Evolutionary conservation across 2,797 vertebrate species (phyloP).

Genomic region (Rhabdophis nuchalis): DNA sequence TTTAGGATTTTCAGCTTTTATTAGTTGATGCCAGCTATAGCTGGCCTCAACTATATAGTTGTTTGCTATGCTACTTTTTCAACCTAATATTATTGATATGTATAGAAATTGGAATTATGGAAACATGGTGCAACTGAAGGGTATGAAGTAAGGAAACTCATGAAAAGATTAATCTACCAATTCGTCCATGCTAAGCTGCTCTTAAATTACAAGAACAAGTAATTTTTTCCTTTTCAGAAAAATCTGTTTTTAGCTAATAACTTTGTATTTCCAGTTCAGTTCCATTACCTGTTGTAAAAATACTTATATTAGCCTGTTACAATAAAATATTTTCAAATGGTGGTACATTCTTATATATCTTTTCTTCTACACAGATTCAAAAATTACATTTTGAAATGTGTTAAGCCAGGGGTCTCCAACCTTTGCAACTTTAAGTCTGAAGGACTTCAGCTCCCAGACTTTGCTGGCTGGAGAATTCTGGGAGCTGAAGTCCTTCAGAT

Average conservation of each 20-base stretch:
- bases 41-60: background rate
- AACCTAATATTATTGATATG: background rate
- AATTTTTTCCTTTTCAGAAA: background rate
- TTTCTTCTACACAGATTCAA: background rate
- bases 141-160: background rate
- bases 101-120: background rate
- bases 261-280: slow-evolving; percentile 23
- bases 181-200: background rate
- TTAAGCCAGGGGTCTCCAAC: background rate
- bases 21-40: background rate
- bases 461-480: background rate
- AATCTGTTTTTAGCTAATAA: background rate
- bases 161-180: background rate
- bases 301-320: slow-evolving; percentile 39
- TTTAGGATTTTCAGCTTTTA: background rate
- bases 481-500: background rate
- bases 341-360: slow-evolving; percentile 26
- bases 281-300: slow-evolving; percentile 45
- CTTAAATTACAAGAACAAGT: background rate
- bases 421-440: background rate
- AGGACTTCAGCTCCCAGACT: background rate
- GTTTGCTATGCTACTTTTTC: background rate
- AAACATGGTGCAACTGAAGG: background rate
- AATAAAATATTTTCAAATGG: slow-evolving; percentile 46
- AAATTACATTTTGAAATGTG: slow-evolving; percentile 2